phyloP scores from a whole-genome alignment of 2,888 invertebrate genomes.

The Pseudeuparius sepicola region DNA sequence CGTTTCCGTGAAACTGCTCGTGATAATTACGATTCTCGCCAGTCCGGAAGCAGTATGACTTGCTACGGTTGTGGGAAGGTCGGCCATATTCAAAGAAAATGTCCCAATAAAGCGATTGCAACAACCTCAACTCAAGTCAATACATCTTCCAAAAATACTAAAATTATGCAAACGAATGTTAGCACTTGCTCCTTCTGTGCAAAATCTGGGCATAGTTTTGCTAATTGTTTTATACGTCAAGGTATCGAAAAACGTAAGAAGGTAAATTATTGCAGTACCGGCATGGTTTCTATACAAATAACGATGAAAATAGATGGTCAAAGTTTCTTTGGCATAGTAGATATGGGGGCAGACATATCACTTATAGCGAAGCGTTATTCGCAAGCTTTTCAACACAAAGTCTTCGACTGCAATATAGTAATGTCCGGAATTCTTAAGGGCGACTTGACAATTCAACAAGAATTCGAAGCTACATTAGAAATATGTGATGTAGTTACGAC shows the following conservation, averaged over 20 bases:
- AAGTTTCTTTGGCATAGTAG: constrained; percentile 6
- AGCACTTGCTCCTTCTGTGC: constrained; percentile 11
- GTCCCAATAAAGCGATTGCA: constrained; percentile 1
- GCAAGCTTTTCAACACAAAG: constrained; percentile 6
- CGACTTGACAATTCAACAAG: constrained; percentile 1
- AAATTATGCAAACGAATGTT: no score
- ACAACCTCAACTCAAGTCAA: neutral
- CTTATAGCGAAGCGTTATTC: constrained; percentile 9
- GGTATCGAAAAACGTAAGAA: constrained; percentile 12
- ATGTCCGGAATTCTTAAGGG: constrained; percentile 5
- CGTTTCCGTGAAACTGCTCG: no score
- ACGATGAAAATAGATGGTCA: constrained; percentile 7
- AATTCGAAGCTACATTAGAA: constrained; percentile 7
- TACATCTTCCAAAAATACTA: no score
- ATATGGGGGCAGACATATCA: constrained; percentile 10
- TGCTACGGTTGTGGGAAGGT: constrained; percentile 8
- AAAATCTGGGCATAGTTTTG: constrained; percentile 9
- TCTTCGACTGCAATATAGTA: constrained; percentile 2
- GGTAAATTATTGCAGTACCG: constrained; percentile 12
- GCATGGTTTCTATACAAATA: no score
- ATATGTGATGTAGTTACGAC: constrained; percentile 9
- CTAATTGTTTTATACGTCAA: constrained; percentile 10
- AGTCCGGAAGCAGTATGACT: constrained; percentile 1
- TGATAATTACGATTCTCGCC: neutral
- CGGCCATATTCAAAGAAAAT: constrained; percentile 11